Evolutionary conservation across 2,888 invertebrate genomes (phyloP).

Genomic region (Machimus atricapillus): DNA sequence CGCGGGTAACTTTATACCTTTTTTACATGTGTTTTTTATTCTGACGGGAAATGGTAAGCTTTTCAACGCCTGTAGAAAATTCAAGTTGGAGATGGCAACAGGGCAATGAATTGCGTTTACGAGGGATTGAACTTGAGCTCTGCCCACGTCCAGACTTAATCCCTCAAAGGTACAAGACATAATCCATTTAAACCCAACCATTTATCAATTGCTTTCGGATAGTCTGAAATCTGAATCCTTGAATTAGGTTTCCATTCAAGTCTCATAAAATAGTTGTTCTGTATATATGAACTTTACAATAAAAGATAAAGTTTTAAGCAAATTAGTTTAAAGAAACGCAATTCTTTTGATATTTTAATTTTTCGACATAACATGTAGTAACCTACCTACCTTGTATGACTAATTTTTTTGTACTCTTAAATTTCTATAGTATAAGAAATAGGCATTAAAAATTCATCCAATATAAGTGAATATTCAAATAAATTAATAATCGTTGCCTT

Average conservation of each 20-base stretch:
- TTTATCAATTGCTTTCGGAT: neutral
- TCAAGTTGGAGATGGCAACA: neutral
- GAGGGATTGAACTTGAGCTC: neutral
- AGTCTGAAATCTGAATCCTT: neutral
- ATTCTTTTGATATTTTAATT: too few species aligned
- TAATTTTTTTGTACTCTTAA: too few species aligned
- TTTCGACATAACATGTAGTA: too few species aligned
- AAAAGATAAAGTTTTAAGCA: neutral
- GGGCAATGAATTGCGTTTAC: neutral
- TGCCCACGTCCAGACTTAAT: neutral
- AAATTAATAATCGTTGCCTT: too few species aligned
- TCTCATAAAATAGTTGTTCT: neutral
- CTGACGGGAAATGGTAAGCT: neutral
- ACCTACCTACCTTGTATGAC: too few species aligned
- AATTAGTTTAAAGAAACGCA: neutral
- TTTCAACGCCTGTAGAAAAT: neutral
- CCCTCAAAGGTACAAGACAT: neutral
- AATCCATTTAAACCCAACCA: neutral
- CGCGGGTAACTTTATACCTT: neutral
- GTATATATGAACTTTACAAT: neutral
- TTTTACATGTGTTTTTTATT: neutral
- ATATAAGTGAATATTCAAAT: too few species aligned
- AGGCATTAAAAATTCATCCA: too few species aligned
- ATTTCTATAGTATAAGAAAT: too few species aligned
- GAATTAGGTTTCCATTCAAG: neutral